Evolutionary conservation across 1,140 invertebrate genomes (phyloP), one percentile per base, ranked within the genome.

Genomic region (Charaxes varanes): DNA sequence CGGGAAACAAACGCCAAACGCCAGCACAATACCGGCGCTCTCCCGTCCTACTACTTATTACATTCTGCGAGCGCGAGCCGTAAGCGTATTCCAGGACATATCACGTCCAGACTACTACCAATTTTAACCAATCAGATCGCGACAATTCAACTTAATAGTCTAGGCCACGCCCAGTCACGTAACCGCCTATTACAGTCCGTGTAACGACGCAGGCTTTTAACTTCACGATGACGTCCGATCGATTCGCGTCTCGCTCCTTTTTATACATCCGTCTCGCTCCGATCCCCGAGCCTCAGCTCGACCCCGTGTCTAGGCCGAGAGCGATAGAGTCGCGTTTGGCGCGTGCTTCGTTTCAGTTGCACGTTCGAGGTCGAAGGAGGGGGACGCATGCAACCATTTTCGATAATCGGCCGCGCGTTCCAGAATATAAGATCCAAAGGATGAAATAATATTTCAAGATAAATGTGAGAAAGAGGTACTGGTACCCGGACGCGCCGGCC

Each of bases 71-170:
- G 61, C 76, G 64, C 53, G 33, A 46, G 68, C 76, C 77, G 71
- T 80, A 79, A 83, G 77, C 78, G 76, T 82, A 82, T 80, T 82
- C 66, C 65, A 59, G 78, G 72, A 82, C 79, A 83, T 79, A 83
- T 80, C 79, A 83, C 79, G 79, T 83, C 64, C 40, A 65, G 62
- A 66, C 79, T 83, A 80, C 73, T 72, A 73, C 68, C 76, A 76
- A 80, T 83, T 83, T 77, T 64, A 83, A 80, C 79, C 79, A 83
- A 83, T 83, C 79, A 80, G 66, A 62, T 52, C 58, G 72, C 72
- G 76, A 79, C 79, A 74, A 83, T 83, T 80, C 76, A 77, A 77
- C 72, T 79, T 80, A 80, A 80, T 83, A 83, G 73, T 50, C 48
- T 27, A 54, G 42, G 72, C 79, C 79, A 80, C 79, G 79, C 79